phyloP scores from a whole-genome alignment of 2,888 invertebrate species.

The Lysandra coridon region DNA sequence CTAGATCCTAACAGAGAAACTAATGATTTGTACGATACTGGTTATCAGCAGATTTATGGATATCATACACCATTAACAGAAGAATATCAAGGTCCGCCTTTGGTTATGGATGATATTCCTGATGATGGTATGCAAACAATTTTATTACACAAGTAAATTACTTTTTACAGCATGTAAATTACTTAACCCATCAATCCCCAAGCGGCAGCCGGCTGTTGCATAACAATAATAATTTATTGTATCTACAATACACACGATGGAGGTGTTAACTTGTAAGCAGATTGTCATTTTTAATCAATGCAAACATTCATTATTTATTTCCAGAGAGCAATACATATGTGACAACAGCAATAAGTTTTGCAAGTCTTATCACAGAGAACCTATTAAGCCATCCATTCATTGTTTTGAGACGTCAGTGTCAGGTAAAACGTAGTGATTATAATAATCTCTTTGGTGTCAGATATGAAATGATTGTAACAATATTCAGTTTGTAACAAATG shows the following conservation, averaged over 20 bases:
- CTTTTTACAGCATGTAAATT: slow-evolving; percentile 7
- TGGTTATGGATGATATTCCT: slow-evolving; percentile 70
- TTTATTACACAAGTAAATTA: background rate
- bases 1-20: slow-evolving; percentile 71
- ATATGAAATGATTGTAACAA: slow-evolving; percentile 60
- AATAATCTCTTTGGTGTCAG: slow-evolving; percentile 83
- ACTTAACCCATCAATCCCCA: background rate
- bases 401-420: slow-evolving; percentile 95
- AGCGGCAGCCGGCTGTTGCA: too few relatives aligned
- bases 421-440: slow-evolving; percentile 75
- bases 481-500: too few relatives aligned
- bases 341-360: slow-evolving; percentile 89
- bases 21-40: slow-evolving; percentile 72
- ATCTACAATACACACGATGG: too few relatives aligned
- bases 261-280: too few relatives aligned
- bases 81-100: slow-evolving; percentile 74
- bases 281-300: background rate
- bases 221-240: too few relatives aligned
- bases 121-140: slow-evolving; percentile 62
- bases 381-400: slow-evolving; percentile 96
- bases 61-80: slow-evolving; percentile 73
- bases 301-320: slow-evolving; percentile 41
- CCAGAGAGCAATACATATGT: slow-evolving; percentile 83
- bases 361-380: slow-evolving; percentile 93
- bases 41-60: slow-evolving; percentile 76